Conservation (phyloP, 2,888 invertebrate species). For the Thalpophila matura region DNA sequence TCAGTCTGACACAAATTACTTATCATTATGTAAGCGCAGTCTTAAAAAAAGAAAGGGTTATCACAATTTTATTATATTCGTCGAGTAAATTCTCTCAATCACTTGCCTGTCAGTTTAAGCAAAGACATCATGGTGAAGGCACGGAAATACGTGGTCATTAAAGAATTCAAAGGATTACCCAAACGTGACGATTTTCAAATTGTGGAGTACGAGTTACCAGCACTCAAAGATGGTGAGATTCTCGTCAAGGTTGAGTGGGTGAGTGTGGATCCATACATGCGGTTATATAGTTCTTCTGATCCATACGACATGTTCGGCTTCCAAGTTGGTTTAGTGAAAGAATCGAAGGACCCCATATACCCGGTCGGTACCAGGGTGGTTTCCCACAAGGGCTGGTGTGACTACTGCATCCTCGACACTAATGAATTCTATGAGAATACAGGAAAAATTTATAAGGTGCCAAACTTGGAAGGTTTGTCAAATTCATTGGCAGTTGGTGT, state of each 20-base stretch:
- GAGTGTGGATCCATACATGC: conserved; percentile 73
- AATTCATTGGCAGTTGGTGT: conserved; percentile 91
- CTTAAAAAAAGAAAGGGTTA: too few relatives aligned
- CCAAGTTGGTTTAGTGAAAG: conserved; percentile 84
- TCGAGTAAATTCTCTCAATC: conserved; percentile 17
- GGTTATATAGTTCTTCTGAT: conserved; percentile 60
- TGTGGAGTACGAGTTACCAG: conserved; percentile 89
- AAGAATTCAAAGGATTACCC: conserved; percentile 90
- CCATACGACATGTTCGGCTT: conserved; percentile 75
- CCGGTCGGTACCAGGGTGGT: conserved; percentile 91
- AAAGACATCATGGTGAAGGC: conserved; percentile 82
- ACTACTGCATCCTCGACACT: conserved; percentile 57
- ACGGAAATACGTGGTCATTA: conserved; percentile 82
- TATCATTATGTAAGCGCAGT: too few relatives aligned
- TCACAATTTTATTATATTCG: too few relatives aligned
- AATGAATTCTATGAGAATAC: conserved; percentile 38
- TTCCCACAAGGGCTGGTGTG: conserved; percentile 81
- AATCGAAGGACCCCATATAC: conserved; percentile 91
- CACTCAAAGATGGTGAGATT: conserved; percentile 74
- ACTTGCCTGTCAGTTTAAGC: not conserved
- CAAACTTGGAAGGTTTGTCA: conserved; percentile 88
- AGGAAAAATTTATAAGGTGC: conserved; percentile 79
- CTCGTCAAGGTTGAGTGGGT: conserved; percentile 73
- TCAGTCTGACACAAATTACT: too few relatives aligned
- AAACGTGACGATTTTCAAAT: conserved; percentile 90